Percentiles rank a stretch among this genome's conserved stretches.
These are phyloP conservation scores for Montifringilla adamsi DNA, from an alignment of 2,113 vertebrate species.

Conservation along the genomic window DNA sequence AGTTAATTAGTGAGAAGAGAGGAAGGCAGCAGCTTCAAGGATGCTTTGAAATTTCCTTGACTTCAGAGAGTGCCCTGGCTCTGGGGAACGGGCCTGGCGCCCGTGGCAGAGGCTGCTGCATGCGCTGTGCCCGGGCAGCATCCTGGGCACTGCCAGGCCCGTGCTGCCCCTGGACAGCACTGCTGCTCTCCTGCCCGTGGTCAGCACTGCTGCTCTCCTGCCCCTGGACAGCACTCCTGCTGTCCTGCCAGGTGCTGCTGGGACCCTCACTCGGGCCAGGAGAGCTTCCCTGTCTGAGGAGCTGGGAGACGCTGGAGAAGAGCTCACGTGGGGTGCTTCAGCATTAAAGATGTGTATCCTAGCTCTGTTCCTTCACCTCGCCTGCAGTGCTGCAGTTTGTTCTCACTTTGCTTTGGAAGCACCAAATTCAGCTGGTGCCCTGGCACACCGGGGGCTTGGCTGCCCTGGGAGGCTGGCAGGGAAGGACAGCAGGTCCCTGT, in stretches of 20 bases:
- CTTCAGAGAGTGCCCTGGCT: constrained; percentile 1
- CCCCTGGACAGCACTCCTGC: neutral
- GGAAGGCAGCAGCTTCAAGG: constrained; percentile 37
- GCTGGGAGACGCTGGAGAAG: rapidly evolving
- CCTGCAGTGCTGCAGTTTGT: neutral
- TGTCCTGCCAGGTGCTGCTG: rapidly evolving
- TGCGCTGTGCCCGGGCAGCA: neutral
- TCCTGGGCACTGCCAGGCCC: neutral
- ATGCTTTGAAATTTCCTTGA: constrained; percentile 55
- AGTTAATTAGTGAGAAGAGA: constrained; percentile 52
- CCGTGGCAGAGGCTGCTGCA: neutral
- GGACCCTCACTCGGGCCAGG: rapidly evolving
- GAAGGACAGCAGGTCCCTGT: rapidly evolving
- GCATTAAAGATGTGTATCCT: neutral
- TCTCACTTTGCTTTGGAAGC: neutral
- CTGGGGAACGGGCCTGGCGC: neutral
- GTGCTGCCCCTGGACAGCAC: rapidly evolving
- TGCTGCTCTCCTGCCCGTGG: neutral
- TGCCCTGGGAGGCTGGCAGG: neutral
- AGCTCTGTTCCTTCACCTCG: neutral
- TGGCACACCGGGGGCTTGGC: rapidly evolving
- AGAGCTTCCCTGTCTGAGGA: neutral
- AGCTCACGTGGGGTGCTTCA: rapidly evolving
- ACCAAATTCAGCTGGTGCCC: neutral
- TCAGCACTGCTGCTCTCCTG: neutral